Evolutionary conservation across 2,797 vertebrate genomes (phyloP).

Genomic region (Intellagama lesueurii): DNA sequence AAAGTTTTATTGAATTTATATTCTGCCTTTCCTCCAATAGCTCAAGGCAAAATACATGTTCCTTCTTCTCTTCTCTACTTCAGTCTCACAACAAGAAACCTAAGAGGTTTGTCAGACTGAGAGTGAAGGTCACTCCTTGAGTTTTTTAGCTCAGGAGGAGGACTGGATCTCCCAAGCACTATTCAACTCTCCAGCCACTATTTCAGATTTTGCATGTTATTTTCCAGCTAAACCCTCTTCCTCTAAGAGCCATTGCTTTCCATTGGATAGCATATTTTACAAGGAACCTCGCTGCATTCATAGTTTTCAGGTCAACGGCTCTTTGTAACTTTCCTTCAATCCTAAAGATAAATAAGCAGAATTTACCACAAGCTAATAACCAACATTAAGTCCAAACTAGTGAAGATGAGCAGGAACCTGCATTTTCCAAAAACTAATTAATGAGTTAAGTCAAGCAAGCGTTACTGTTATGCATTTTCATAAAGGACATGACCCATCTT

Average conservation of each 20-base stretch:
- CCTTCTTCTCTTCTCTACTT: no score
- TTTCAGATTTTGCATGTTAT: no score
- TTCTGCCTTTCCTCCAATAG: no score
- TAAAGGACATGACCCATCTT: conserved; percentile 15
- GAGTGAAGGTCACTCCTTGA: no score
- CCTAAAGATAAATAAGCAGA: conserved; percentile 15
- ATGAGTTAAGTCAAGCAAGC: conserved; percentile 32
- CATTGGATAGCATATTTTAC: background rate
- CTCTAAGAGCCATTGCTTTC: background rate
- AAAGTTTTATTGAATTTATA: no score
- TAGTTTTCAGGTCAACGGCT: background rate
- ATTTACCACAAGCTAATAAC: conserved; percentile 6
- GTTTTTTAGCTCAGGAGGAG: no score
- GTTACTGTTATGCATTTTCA: conserved; percentile 25
- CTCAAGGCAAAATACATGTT: no score
- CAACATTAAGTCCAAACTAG: conserved; percentile 9
- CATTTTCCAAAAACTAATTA: conserved; percentile 29
- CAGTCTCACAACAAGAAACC: no score
- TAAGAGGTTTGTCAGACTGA: no score
- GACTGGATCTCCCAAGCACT: no score
- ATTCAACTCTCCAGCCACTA: no score
- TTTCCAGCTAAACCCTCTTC: background rate
- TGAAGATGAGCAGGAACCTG: background rate
- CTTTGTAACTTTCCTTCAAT: background rate
- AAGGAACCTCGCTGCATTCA: background rate